phyloP scores from a whole-genome alignment of 2,113 vertebrate genomes.

The Hyaena hyaena region DNA sequence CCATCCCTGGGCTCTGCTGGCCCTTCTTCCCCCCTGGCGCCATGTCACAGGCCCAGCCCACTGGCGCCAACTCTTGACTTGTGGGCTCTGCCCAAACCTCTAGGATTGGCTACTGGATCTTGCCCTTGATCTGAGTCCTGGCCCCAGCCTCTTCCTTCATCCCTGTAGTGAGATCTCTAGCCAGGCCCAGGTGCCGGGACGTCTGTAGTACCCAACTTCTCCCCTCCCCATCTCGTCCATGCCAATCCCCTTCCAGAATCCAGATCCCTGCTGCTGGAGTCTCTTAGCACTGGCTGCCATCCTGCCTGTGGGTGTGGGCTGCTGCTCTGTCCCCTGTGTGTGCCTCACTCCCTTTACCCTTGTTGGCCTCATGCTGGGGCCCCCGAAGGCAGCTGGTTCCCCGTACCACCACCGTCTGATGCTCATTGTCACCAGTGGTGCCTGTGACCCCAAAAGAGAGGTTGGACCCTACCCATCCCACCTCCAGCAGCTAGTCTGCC shows the following conservation, averaged over 20 bases:
- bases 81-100: neutral
- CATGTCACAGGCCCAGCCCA: neutral
- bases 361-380: accelerated
- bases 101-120: neutral
- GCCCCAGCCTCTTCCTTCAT: neutral
- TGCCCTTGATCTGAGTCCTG: neutral
- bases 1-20: neutral
- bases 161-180: neutral
- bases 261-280: neutral
- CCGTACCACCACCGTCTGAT: accelerated
- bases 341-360: neutral
- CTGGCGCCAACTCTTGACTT: neutral
- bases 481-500: neutral
- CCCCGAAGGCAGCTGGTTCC: too few relatives aligned
- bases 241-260: neutral
- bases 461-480: too few relatives aligned
- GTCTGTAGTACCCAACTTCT: neutral
- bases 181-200: neutral
- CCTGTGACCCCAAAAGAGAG: neutral
- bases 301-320: neutral
- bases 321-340: neutral
- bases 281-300: neutral
- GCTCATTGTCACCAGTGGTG: neutral
- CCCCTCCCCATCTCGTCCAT: neutral
- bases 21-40: neutral